These are phyloP conservation scores for Callionymus lyra DNA, from an alignment of 2,113 vertebrate genomes.

Conservation along the genomic window DNA sequence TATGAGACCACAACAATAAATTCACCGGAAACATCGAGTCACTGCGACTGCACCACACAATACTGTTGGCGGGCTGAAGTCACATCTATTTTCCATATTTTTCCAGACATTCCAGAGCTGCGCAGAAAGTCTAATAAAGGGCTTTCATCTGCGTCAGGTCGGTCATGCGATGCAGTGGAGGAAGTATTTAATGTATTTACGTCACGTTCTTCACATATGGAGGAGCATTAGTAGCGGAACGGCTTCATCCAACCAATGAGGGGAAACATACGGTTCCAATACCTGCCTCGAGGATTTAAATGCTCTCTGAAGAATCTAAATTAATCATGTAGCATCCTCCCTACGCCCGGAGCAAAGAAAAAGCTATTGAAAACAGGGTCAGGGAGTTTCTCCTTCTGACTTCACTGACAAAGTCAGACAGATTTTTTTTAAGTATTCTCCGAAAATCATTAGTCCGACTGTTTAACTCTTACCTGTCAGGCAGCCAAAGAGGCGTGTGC, in stretches of 20 bases:
- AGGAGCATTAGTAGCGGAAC: constrained; percentile 12
- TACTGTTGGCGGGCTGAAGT: constrained; percentile 1
- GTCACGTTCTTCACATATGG: constrained; percentile 22
- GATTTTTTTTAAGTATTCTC: too few relatives aligned
- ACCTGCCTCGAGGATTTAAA: too few relatives aligned
- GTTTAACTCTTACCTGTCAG: constrained; percentile 66
- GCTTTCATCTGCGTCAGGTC: constrained; percentile 32
- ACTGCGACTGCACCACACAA: too few relatives aligned
- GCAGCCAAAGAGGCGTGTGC: constrained; percentile 73
- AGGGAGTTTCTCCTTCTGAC: constrained; percentile 6
- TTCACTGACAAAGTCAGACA: too few relatives aligned
- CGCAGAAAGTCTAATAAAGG: constrained; percentile 44
- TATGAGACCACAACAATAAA: too few relatives aligned
- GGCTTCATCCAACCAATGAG: constrained; percentile 5
- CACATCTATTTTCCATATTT: constrained; percentile 51
- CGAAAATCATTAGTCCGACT: too few relatives aligned
- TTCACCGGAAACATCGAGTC: too few relatives aligned
- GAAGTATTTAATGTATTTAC: constrained; percentile 27
- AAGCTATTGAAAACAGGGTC: background rate
- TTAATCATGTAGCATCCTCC: too few relatives aligned
- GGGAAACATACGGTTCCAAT: too few relatives aligned
- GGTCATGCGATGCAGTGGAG: constrained; percentile 19
- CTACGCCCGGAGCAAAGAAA: too few relatives aligned
- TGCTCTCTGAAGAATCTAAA: too few relatives aligned
- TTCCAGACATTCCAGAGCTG: constrained; percentile 39